Conservation (phyloP, 2,113 vertebrate genomes). For the Python bivittatus region DNA sequence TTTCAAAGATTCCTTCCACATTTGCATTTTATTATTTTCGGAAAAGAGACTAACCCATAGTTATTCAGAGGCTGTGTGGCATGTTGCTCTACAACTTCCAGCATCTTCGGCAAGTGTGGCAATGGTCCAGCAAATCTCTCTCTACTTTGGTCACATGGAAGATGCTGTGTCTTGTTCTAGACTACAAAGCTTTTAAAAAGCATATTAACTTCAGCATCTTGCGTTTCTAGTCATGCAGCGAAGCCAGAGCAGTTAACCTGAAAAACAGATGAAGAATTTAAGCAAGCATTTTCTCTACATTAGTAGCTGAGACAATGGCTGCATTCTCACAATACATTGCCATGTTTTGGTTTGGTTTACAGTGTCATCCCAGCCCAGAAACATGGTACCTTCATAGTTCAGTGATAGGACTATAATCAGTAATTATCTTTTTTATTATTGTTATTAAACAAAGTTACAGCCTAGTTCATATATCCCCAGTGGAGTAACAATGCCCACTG, state of each 20-base stretch:
- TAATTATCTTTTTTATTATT: no score
- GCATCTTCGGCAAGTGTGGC: neutral
- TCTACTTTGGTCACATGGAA: neutral
- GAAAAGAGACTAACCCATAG: neutral
- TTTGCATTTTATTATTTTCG: neutral
- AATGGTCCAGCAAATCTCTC: neutral
- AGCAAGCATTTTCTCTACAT: neutral
- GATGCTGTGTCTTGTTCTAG: no score
- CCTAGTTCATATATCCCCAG: no score
- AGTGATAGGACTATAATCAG: no score
- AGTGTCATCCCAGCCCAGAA: neutral
- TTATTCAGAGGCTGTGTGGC: neutral
- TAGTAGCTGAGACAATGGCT: neutral
- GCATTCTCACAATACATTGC: neutral
- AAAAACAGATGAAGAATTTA: neutral
- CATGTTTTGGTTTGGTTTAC: neutral
- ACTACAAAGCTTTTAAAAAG: no score
- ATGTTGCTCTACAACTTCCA: neutral
- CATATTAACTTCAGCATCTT: neutral
- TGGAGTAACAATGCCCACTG: no score
- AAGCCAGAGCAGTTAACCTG: neutral
- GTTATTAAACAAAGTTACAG: no score
- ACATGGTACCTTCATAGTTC: neutral
- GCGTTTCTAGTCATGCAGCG: neutral
- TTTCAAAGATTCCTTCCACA: neutral